Evolutionary conservation across 2,888 invertebrate species (phyloP).

Genomic region (Scaptomyza parva): DNA sequence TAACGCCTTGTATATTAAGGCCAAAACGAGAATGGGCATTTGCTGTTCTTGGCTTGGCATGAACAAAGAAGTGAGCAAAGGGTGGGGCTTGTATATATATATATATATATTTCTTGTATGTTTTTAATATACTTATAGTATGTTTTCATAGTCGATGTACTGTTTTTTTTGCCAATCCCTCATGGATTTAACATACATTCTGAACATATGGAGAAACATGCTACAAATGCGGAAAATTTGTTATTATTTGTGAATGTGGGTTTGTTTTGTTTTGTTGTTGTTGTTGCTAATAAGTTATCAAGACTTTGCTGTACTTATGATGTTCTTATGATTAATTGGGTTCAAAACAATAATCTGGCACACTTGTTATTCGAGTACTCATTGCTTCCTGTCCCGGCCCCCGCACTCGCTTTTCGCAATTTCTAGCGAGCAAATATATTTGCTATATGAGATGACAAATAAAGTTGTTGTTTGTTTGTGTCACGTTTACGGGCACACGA

Average conservation of each 20-base stretch:
- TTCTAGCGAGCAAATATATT: constrained; percentile 22
- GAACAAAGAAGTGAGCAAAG: not conserved
- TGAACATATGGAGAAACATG: constrained; percentile 13
- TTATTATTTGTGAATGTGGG: not conserved
- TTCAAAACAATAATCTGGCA: constrained; percentile 63
- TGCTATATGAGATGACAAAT: constrained; percentile 61
- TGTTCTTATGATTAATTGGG: constrained; percentile 54
- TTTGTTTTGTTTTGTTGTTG: not conserved
- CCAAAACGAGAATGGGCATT: constrained; percentile 69
- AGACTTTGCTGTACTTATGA: not conserved
- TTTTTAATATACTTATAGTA: constrained; percentile 17
- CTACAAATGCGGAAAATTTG: constrained; percentile 3
- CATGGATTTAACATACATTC: constrained; percentile 53
- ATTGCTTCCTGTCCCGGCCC: not conserved
- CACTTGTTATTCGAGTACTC: constrained; percentile 50
- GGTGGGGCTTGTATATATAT: not conserved
- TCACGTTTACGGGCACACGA: constrained; percentile 72
- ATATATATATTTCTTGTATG: too few species aligned
- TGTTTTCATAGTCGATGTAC: constrained; percentile 18
- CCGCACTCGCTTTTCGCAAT: constrained; percentile 30
- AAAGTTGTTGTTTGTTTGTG: constrained; percentile 65
- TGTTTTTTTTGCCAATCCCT: constrained; percentile 17
- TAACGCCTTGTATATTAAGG: constrained; percentile 72
- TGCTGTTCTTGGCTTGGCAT: constrained; percentile 43
- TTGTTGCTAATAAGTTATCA: not conserved